Percentiles rank a stretch among this genome's conserved stretches.
These are phyloP conservation scores for Calameuta pallipes DNA, from an alignment of 2,888 invertebrate genomes.

Conservation along the genomic window DNA sequence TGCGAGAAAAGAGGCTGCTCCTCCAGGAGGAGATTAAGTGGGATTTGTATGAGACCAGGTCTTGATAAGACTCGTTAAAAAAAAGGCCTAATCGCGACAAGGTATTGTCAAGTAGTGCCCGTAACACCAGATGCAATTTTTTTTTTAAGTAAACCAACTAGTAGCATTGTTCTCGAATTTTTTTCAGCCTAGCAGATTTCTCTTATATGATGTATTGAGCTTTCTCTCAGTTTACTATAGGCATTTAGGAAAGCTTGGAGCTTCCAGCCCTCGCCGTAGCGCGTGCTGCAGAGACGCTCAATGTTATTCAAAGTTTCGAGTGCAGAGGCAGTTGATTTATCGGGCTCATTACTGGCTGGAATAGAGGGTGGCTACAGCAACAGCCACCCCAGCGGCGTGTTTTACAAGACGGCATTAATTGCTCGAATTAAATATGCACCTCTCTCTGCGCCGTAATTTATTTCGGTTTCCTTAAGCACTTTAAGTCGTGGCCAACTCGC, in stretches of 20 bases:
- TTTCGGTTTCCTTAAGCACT: conserved; percentile 62
- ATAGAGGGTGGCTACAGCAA: conserved; percentile 46
- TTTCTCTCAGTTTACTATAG: not conserved
- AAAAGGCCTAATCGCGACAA: conserved; percentile 5
- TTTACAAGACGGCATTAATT: conserved; percentile 67
- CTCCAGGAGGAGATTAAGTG: no score
- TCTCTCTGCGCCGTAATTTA: conserved; percentile 61
- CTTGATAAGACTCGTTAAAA: conserved; percentile 14
- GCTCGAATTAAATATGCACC: conserved; percentile 67
- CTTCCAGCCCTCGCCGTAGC: not conserved
- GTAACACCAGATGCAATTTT: no score
- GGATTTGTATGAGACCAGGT: no score
- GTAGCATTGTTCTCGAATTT: not conserved
- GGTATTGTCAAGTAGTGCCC: no score
- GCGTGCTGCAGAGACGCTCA: conserved; percentile 46
- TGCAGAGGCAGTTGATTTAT: conserved; percentile 65
- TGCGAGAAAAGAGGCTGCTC: conserved; percentile 22
- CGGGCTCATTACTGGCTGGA: conserved; percentile 64
- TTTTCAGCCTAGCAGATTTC: not conserved
- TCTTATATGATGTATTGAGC: not conserved
- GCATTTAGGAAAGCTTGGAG: no score
- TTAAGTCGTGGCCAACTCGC: conserved; percentile 52
- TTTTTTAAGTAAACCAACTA: not conserved
- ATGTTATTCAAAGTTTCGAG: conserved; percentile 64
- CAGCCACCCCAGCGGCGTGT: conserved; percentile 63